A percentile compares a stretch with the other conserved stretches of the same genome.
phyloP scores from a whole-genome alignment of 2,113 vertebrate genomes.

The Verasper variegatus region DNA sequence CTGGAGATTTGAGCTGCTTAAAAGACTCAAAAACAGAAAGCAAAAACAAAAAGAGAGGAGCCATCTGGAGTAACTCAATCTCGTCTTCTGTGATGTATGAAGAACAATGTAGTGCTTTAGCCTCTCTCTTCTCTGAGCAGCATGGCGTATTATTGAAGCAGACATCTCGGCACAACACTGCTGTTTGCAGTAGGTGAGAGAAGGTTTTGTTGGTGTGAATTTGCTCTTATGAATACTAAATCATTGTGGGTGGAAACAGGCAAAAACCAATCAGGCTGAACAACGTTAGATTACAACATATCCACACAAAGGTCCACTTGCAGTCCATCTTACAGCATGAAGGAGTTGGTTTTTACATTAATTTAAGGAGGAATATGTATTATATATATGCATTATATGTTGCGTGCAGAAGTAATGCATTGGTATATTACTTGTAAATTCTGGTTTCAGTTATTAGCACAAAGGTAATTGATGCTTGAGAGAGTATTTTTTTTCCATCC shows the following conservation, averaged over 20 bases:
- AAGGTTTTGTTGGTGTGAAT: not conserved
- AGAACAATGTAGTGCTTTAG: not conserved
- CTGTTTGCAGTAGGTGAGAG: not conserved
- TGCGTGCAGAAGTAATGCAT: not conserved
- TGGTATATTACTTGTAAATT: not conserved
- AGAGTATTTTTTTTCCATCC: too few relatives aligned
- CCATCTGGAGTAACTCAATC: not conserved
- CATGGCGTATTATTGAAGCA: not conserved
- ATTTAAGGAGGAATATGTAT: not conserved
- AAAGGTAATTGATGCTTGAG: not conserved
- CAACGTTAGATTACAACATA: not conserved
- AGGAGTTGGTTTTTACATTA: not conserved
- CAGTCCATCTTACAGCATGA: not conserved
- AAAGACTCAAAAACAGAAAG: not conserved
- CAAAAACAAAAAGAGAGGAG: not conserved
- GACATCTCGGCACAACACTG: not conserved
- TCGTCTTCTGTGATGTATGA: not conserved
- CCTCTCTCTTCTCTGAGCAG: not conserved
- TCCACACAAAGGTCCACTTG: not conserved
- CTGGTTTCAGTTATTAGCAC: not conserved
- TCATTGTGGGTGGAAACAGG: not conserved
- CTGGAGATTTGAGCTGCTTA: not conserved
- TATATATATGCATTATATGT: not conserved
- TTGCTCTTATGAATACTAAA: not conserved
- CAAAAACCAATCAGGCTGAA: slow-evolving; percentile 1